Evolutionary conservation across 2,888 invertebrate species (phyloP).

Genomic region (Tipula vernalis): DNA sequence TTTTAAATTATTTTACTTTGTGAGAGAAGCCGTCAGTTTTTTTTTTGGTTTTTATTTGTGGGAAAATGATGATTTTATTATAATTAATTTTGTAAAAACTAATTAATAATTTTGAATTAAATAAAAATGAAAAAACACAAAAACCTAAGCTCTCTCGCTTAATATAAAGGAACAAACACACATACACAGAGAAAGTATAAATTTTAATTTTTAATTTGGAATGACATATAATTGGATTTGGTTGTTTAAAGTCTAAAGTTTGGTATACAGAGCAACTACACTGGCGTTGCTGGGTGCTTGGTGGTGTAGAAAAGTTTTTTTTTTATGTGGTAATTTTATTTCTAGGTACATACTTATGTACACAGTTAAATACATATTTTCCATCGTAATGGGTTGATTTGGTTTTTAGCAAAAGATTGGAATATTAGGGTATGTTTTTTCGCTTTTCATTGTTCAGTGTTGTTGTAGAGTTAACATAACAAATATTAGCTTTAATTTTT

Average conservation of each 20-base stretch:
- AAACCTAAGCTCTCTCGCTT: not conserved
- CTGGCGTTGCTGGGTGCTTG: not conserved
- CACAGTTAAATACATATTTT: not conserved
- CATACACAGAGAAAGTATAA: not conserved
- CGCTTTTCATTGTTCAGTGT: not conserved
- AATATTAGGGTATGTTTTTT: not conserved
- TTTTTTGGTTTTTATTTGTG: not conserved
- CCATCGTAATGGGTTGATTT: not conserved
- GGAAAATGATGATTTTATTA: not conserved
- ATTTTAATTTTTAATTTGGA: not conserved
- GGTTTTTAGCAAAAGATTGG: not conserved
- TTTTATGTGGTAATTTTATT: not conserved
- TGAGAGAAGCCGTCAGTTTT: not conserved
- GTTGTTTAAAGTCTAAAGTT: not conserved
- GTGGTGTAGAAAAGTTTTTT: not conserved
- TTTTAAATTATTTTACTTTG: not conserved
- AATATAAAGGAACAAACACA: not conserved
- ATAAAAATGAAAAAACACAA: not conserved
- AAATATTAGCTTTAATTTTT: not conserved
- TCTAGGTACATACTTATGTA: not conserved
- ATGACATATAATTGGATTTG: not conserved
- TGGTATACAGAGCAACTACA: not conserved
- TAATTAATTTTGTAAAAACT: not conserved
- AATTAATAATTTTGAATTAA: not conserved
- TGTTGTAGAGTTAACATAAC: not conserved